These are phyloP conservation scores for Cephalotes varians DNA, from an alignment of 2,888 invertebrate genomes.

Conservation along the genomic window DNA sequence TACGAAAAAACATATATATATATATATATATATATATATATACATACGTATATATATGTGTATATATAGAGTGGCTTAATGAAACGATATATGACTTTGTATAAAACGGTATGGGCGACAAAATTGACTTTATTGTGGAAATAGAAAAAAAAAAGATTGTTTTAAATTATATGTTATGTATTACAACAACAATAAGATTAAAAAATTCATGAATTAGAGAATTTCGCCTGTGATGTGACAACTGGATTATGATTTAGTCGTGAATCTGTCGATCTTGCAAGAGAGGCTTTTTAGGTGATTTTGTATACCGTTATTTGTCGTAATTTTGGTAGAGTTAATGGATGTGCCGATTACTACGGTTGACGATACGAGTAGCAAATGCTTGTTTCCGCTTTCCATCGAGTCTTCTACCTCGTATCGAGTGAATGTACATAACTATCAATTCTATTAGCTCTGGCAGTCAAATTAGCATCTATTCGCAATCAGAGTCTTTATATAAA, in stretches of 20 bases:
- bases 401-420: conserved; percentile 1
- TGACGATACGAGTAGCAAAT: neutral
- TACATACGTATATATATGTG: no score
- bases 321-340: conserved; percentile 57
- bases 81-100: no score
- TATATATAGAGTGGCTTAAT: neutral
- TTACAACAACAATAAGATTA: neutral
- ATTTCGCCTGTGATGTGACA: neutral
- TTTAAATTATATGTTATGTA: neutral
- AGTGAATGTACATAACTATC: conserved; percentile 16
- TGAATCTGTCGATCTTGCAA: neutral
- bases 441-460: conserved; percentile 9
- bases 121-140: neutral
- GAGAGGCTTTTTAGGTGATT: conserved; percentile 31
- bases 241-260: conserved; percentile 1
- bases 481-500: conserved; percentile 7
- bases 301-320: conserved; percentile 60
- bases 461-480: neutral
- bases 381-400: conserved; percentile 27
- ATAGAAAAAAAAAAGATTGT: neutral
- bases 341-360: conserved; percentile 11
- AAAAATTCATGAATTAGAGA: conserved; percentile 3
- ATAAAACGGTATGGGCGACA: neutral
- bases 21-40: neutral
- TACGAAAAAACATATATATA: neutral